Base-by-base conservation (phyloP, 2,888 invertebrate species). In the Clanis bilineata region DNA sequence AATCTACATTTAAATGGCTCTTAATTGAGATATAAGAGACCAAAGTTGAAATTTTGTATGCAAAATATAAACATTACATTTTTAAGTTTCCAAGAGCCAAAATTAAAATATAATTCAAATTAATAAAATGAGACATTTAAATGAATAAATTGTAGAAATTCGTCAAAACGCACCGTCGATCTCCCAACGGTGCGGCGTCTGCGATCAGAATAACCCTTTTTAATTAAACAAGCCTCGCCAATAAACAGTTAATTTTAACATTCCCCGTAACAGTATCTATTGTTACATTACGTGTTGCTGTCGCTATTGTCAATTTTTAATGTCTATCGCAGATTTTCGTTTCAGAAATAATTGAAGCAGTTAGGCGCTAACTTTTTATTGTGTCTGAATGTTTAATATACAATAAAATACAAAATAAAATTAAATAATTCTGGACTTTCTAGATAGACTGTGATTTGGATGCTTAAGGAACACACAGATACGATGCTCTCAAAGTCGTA, bases 221-320 rank as follows among this genome's bases (percentile, higher is more conserved):
- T 83, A 84, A 83, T 83, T 82, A 84, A 83, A 82, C 73, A 74
- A 70, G 68, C 66, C 67, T 64, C 65, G 69, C 64, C 79, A 72
- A 80, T 79, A 79, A 71, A 81, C 76, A 79, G 82, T 80, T 81
- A 76, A 83, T 82, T 79, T 82, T 75, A 76, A 72, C 80, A 83
- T 83, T 83, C 82, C 79, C 56, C 67, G 69, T 70, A 74, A 75
- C 70, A 70, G 66, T 72, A 75, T 67, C 65, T 69, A 51, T 23
- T 32, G 25, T 7, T 9, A 18, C 61, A 77, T 76, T 77, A 72
- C 70, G 67, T 78, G 51, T 64, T 10, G 43, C 6, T 2, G 23
- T 39, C 1, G 15, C 5, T 12, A 45, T 10, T 7, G 6, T 6
- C 41, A 4, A 22, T 65, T 62, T 58, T 60, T 61, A 38, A 59